Conservation (phyloP, 2,797 vertebrate genomes). For the Sparus aurata region DNA sequence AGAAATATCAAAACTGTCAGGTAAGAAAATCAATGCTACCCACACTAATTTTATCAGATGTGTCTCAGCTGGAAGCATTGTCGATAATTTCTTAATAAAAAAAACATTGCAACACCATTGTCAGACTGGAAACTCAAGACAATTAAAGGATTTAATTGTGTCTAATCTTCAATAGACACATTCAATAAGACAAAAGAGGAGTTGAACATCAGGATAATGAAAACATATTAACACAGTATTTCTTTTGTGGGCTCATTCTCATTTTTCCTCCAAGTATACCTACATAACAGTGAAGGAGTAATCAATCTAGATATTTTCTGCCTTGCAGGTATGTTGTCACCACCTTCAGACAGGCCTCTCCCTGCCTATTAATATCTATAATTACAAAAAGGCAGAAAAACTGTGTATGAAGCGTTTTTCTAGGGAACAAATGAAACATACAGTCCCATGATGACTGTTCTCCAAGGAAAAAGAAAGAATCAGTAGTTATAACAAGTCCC, state of each 20-base stretch:
- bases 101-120: slow-evolving; percentile 1
- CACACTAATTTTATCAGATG: slow-evolving; percentile 33
- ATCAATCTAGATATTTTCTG: slow-evolving; percentile 38
- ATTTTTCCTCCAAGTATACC: background rate
- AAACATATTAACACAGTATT: background rate
- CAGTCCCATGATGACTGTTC: background rate
- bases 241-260: background rate
- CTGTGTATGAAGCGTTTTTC: background rate
- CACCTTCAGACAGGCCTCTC: slow-evolving; percentile 1
- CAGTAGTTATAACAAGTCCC: background rate
- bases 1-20: slow-evolving; percentile 39
- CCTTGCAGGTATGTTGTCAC: slow-evolving; percentile 33
- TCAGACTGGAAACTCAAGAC: background rate
- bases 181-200: slow-evolving; percentile 1
- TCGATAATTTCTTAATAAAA: slow-evolving; percentile 32
- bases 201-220: background rate
- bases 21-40: slow-evolving; percentile 41
- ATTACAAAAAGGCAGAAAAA: slow-evolving; percentile 23
- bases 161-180: background rate
- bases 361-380: slow-evolving; percentile 17
- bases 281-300: background rate
- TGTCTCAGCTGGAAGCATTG: slow-evolving; percentile 3
- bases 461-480: background rate
- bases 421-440: slow-evolving; percentile 12
- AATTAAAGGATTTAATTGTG: background rate